Evolutionary conservation across 2,888 invertebrate species (phyloP).

Genomic region (Mimachlamys varia): DNA sequence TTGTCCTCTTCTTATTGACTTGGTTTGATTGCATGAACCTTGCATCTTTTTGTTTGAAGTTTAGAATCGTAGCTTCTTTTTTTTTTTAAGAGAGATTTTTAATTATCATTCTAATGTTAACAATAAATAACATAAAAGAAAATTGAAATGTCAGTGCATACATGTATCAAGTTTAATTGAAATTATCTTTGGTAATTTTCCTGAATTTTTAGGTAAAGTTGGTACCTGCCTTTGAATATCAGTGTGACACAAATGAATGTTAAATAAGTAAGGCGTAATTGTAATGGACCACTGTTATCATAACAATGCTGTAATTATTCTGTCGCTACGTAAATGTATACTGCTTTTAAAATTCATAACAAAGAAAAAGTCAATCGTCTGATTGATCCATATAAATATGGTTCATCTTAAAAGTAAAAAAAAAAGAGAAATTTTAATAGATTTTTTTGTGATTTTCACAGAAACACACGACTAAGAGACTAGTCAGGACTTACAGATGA

Average conservation of each 20-base stretch:
- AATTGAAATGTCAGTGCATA: too few relatives aligned
- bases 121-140: neutral
- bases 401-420: neutral
- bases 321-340: neutral
- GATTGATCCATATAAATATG: too few relatives aligned
- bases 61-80: neutral
- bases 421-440: neutral
- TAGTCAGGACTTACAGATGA: slow-evolving; percentile 11
- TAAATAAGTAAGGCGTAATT: too few relatives aligned
- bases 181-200: too few relatives aligned
- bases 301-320: neutral
- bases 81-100: neutral
- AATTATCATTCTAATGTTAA: neutral
- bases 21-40: slow-evolving; percentile 23
- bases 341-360: too few relatives aligned
- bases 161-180: too few relatives aligned
- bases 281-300: neutral
- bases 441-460: slow-evolving; percentile 19
- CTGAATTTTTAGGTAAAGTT: too few relatives aligned
- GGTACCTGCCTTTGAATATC: neutral
- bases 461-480: slow-evolving; percentile 10
- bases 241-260: neutral
- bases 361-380: too few relatives aligned
- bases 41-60: neutral
- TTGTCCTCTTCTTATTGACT: neutral